phyloP scores from a whole-genome alignment of 2,113 vertebrate species.

The Origma solitaria region DNA sequence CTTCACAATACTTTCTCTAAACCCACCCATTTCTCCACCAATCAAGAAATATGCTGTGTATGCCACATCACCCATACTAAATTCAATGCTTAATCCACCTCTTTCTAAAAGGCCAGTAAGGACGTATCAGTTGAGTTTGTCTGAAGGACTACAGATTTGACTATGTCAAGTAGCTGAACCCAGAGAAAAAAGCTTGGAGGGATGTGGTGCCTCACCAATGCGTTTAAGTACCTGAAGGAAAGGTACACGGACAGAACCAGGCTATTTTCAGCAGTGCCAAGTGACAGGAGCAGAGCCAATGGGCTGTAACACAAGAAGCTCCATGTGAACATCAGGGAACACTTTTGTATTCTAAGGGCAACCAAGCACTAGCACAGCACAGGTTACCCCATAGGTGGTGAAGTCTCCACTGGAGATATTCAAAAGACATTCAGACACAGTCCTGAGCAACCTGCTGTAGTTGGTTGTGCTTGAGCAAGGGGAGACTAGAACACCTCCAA shows the following conservation, averaged over 20 bases:
- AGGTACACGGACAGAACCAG: not conserved
- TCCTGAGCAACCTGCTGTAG: not conserved
- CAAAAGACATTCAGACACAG: not conserved
- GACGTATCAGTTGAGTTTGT: not conserved
- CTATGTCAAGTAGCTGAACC: not conserved
- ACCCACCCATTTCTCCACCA: not conserved
- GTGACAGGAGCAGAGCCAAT: not conserved
- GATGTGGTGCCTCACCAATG: not conserved
- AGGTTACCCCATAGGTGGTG: accelerated
- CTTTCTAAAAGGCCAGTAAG: not conserved
- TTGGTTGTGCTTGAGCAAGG: not conserved
- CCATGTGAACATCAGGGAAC: not conserved
- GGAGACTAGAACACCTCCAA: not conserved
- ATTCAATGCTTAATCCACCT: not conserved
- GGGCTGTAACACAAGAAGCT: not conserved
- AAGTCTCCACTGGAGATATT: not conserved
- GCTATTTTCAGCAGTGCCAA: not conserved
- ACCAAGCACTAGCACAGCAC: not conserved
- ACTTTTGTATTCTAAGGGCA: not conserved
- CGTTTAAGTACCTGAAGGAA: not conserved
- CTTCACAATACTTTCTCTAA: not conserved
- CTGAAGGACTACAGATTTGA: not conserved
- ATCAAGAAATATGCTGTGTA: not conserved
- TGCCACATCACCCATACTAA: not conserved
- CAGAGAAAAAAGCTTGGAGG: not conserved